These are phyloP conservation scores for Crocidura indochinensis DNA, from an alignment of 2,797 vertebrate species.

Conservation along the genomic window DNA sequence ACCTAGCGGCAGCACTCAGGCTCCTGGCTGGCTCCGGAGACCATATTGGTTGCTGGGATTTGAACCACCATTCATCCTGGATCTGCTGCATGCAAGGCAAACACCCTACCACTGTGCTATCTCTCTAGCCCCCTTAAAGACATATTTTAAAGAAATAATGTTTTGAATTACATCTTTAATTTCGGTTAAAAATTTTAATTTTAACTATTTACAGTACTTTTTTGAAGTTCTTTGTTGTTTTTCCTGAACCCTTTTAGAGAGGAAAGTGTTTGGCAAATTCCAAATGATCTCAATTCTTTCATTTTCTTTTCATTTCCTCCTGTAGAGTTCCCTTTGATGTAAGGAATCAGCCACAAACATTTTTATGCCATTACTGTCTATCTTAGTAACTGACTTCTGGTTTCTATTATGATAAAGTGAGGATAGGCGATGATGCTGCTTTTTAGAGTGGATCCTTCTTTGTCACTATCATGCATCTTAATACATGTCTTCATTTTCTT, in stretches of 20 bases:
- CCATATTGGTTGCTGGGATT: no score
- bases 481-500: conserved; percentile 5
- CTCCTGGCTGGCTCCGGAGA: no score
- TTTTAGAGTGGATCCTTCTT: conserved; percentile 49
- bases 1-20: no score
- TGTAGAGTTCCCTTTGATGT: conserved; percentile 27
- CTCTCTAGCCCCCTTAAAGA: conserved; percentile 10
- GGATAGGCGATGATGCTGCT: not conserved
- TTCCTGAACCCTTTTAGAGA: not conserved
- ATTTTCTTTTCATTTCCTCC: conserved; percentile 51
- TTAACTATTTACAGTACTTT: conserved; percentile 51
- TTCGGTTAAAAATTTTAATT: conserved; percentile 48
- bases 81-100: no score
- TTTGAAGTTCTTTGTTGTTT: not conserved
- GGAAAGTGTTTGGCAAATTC: conserved; percentile 55
- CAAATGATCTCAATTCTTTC: conserved; percentile 39
- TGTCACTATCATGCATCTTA: conserved; percentile 52
- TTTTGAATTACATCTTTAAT: conserved; percentile 56
- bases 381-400: conserved; percentile 45
- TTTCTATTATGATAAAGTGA: conserved; percentile 34
- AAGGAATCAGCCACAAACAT: conserved; percentile 25
- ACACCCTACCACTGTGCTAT: no score
- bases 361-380: not conserved
- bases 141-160: conserved; percentile 54
- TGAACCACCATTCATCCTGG: no score